Percentiles rank a stretch among this genome's conserved stretches.
phyloP scores from a whole-genome alignment of 2,113 vertebrate genomes.

The Arizona elegans region DNA sequence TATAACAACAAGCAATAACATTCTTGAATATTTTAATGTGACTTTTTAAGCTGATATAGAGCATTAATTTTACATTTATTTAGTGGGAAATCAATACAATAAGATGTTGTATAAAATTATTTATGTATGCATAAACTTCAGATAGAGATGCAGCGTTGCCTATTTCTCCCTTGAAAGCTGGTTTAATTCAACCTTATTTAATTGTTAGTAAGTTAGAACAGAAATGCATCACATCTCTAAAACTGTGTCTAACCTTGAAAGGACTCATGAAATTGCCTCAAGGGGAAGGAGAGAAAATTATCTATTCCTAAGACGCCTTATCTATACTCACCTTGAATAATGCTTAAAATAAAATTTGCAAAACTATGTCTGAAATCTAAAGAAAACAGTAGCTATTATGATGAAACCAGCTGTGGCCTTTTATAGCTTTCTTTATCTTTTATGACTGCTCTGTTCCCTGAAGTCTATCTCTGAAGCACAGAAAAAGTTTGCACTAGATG shows the following conservation, averaged over 20 bases:
- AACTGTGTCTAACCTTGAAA: constrained; percentile 15
- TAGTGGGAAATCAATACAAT: not conserved
- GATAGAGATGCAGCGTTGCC: no score
- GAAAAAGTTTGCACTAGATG: constrained; percentile 69
- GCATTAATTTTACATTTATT: not conserved
- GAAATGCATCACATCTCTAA: not conserved
- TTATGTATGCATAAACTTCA: not conserved
- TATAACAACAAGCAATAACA: not conserved
- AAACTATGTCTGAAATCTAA: constrained; percentile 55
- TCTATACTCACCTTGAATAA: constrained; percentile 43
- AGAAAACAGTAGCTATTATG: constrained; percentile 60
- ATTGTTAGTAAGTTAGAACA: constrained; percentile 7
- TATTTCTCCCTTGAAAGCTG: not conserved
- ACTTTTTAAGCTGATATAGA: not conserved
- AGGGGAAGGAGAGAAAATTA: constrained; percentile 20
- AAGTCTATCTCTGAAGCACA: constrained; percentile 61
- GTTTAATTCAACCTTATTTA: not conserved
- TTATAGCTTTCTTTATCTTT: constrained; percentile 54
- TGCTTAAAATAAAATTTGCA: constrained; percentile 56
- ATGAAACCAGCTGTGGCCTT: constrained; percentile 50
- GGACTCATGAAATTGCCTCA: constrained; percentile 14
- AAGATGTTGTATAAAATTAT: not conserved
- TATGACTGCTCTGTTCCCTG: constrained; percentile 58
- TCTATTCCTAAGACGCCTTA: constrained; percentile 31
- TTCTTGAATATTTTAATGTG: not conserved